A percentile compares a stretch with the other conserved stretches of the same genome.
Conservation (phyloP, 2,797 vertebrate genomes). For the Lacerta viridis region DNA sequence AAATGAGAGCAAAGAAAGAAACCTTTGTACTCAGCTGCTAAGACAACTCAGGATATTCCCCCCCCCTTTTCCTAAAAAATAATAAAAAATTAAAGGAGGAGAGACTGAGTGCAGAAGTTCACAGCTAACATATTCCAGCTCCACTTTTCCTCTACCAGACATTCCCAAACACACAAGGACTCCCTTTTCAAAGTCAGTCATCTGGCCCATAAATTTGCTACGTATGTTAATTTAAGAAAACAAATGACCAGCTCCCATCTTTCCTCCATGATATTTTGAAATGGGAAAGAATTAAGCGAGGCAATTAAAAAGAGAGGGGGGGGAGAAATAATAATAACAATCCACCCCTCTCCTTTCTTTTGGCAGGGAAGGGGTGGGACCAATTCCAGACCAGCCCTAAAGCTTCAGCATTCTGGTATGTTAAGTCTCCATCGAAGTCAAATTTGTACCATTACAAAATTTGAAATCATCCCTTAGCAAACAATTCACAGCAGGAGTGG, state of each 20-base stretch:
- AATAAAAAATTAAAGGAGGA: conserved; percentile 60
- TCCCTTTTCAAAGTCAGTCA: conserved; percentile 78
- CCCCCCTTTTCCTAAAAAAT: conserved; percentile 18
- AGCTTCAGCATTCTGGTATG: conserved; percentile 54
- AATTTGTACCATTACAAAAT: conserved; percentile 59
- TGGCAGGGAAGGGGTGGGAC: conserved; percentile 60
- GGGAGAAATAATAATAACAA: conserved; percentile 25
- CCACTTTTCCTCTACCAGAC: conserved; percentile 64
- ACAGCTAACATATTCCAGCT: conserved; percentile 67
- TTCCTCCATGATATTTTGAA: conserved; percentile 70
- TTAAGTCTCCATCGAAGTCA: conserved; percentile 66
- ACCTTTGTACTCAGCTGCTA: conserved; percentile 76
- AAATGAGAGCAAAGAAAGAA: conserved; percentile 71
- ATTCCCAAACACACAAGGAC: conserved; percentile 75
- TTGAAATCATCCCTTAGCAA: conserved; percentile 66
- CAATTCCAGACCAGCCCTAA: conserved; percentile 58
- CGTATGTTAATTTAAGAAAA: conserved; percentile 81
- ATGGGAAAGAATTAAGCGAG: conserved; percentile 72
- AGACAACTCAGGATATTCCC: conserved; percentile 62
- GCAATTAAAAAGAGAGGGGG: conserved; percentile 65
- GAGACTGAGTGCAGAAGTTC: conserved; percentile 78
- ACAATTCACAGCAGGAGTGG: conserved; percentile 50
- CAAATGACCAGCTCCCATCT: conserved; percentile 73
- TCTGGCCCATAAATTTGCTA: conserved; percentile 80
- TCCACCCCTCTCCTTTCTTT: conserved; percentile 42